Evolutionary conservation across 64 coral and sea anemone species (phyloP), one percentile per base, ranked within the genome.

Genomic region (Orbicella faveolata): DNA sequence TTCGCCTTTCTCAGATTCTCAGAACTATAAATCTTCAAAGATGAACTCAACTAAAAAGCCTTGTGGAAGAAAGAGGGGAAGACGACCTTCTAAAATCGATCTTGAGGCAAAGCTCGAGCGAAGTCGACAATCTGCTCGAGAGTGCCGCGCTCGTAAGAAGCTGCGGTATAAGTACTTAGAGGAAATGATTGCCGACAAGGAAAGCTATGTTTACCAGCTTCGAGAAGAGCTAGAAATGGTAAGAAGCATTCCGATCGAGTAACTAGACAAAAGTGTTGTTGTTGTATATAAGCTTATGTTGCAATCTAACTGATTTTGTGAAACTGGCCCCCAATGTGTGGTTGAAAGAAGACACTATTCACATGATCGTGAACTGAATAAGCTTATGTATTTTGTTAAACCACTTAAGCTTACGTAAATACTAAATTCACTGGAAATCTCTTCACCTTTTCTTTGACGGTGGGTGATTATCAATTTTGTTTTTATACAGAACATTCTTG

Each of bases 11-110:
- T 33, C 83, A 34, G 92, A 96, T 74, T 96, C 94, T 34, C 92
- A 75, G 36, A 91, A 75, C 25, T 41, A 72, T 25, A 68, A 66
- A 85, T 12, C 82, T 72, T 57, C 83, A 53, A 85, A 83, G 30
- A 97, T 97, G 91, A 89, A 87, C 83, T 74, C 90, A 74, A 48
- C 55, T 36, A 88, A 89, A 79, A 95, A 94, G 87, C 73, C 75
- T 67, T 85, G 80, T 51, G 97, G 97, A 23, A 99, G 91, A 75
- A 99, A 99, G 69, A 75, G 97, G 3, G 97, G 97, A 55, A 79
- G 97, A 91, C 93, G 92, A 79, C 97, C 97, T 14, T 93, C 97
- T n/a, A 92, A 99, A 95, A 93, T 99, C 81, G 94, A 99, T 83
- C 75, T 90, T 17, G 97, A 99, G 87, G 97, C 97, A n/a, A 99